phyloP scores from a whole-genome alignment of 2,888 invertebrate species.

The Drosophila mimetica region DNA sequence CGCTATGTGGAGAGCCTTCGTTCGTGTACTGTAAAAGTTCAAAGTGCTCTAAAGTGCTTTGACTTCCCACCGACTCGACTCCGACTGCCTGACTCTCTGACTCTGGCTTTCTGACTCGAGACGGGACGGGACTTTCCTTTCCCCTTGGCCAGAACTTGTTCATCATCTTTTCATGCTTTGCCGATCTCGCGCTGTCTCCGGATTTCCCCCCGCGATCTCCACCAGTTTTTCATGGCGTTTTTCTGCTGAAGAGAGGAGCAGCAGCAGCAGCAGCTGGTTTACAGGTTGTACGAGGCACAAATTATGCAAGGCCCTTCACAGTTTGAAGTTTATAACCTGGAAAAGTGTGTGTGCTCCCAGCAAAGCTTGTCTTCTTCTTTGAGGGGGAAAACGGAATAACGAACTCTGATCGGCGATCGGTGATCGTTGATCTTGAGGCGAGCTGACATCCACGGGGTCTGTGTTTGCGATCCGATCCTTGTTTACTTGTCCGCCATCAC shows the following conservation, averaged over 20 bases:
- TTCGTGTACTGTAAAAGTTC: conserved; percentile 57
- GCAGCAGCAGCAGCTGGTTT: conserved; percentile 7
- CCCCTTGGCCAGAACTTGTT: conserved; percentile 59
- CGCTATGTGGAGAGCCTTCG: conserved; percentile 9
- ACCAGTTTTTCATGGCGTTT: conserved; percentile 1
- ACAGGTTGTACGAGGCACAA: conserved; percentile 40
- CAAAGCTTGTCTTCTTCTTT: conserved; percentile 1
- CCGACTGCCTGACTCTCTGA: conserved; percentile 12
- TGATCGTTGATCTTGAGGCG: conserved; percentile 9
- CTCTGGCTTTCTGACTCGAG: conserved; percentile 25
- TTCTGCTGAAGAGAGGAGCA: neutral
- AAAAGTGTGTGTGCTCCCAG: neutral
- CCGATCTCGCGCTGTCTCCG: conserved; percentile 27
- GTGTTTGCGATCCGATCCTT: conserved; percentile 5
- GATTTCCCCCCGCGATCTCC: conserved; percentile 9
- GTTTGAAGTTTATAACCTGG: conserved; percentile 29
- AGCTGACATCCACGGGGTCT: conserved; percentile 8
- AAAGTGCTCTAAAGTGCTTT: conserved; percentile 77
- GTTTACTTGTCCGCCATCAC: conserved; percentile 7
- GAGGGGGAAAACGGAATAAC: neutral
- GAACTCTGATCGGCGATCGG: conserved; percentile 2
- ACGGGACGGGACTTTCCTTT: conserved; percentile 21
- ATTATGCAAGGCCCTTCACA: conserved; percentile 48
- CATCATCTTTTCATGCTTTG: conserved; percentile 61
- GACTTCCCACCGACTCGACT: conserved; percentile 68